Base-by-base conservation (phyloP, 2,113 vertebrate genomes). In the Oriolus oriolus region DNA sequence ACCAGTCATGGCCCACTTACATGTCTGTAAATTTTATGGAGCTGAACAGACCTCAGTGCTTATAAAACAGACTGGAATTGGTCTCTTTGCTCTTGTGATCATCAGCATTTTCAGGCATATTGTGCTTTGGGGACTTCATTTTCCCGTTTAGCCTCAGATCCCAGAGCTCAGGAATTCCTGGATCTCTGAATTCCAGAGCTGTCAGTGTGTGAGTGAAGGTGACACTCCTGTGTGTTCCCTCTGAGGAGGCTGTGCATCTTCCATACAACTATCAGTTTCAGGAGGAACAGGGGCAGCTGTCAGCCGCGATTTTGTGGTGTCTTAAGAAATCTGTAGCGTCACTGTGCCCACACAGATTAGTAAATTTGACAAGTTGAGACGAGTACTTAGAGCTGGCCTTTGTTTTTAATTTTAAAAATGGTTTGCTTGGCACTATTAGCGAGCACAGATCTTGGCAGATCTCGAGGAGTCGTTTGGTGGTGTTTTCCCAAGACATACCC, bases 351-450 rank as follows among this genome's bases (percentile, higher is more conserved):
- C 92, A 47, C 79, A 59, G 66, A 86, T 93, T 64, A 93, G 84
- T 57, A 68, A 94, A 44, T 93, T 47, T 93, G 93, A 90, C 93
- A 94, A 73, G 61, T 16, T 80, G 92, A 91, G 84, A 82, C 0
- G 18, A 88, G 47, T 65, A 19, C 82, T 76, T 86, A 59, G 82
- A 83, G 50, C 82, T 86, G 87, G 71, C 79, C 92, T 88, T 86
- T 95, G 95, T 49, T 96, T 97, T 92, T 96, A 54, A 92, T 96
- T 92, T 69, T 12, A 68, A 78, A 91, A 70, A 59, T 86, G 63
- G 44, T 41, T 56, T 81, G 76, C 60, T 94, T 87, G 91, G 95
- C 73, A 56, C 69, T 91, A 17, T 81, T 75, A 74, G 39, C 11
- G n/a, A 84, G 87, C 87, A 42, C 56, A 54, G 69, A 52, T 82